A percentile compares a stretch with the other conserved stretches of the same genome.
Conservation (phyloP, 2,113 vertebrate genomes). For the Zosterops borbonicus region DNA sequence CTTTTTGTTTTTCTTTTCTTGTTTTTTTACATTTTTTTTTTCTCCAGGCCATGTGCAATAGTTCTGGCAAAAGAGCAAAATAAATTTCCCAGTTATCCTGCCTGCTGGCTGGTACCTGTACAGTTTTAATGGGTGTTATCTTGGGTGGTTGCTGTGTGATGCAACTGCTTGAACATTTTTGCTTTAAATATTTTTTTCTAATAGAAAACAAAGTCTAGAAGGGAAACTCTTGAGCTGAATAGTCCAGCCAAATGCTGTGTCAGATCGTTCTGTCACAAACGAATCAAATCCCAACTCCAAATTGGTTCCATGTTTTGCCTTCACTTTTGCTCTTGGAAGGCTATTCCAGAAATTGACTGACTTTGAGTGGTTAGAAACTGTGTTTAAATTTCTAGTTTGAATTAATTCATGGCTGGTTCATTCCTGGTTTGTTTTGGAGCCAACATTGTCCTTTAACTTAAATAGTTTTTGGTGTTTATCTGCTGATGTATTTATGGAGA, state of each 20-base stretch:
- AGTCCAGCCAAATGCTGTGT: constrained; percentile 32
- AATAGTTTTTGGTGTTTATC: constrained; percentile 52
- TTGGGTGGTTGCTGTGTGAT: constrained; percentile 15
- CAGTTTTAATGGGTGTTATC: neutral
- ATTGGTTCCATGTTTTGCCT: constrained; percentile 55
- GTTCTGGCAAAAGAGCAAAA: neutral
- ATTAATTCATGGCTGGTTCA: constrained; percentile 45
- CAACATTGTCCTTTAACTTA: constrained; percentile 66
- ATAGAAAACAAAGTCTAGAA: neutral
- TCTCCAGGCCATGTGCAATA: neutral
- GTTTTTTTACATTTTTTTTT: fast-evolving
- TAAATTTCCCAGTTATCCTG: neutral
- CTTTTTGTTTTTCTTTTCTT: neutral
- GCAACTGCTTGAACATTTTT: neutral
- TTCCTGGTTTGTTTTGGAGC: constrained; percentile 53
- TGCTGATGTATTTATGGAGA: constrained; percentile 61
- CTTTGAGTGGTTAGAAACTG: constrained; percentile 31
- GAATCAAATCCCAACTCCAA: constrained; percentile 13
- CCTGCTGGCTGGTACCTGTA: neutral
- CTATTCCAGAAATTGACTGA: constrained; percentile 7
- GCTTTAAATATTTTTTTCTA: neutral
- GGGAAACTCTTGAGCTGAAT: neutral
- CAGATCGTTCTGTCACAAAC: constrained; percentile 33
- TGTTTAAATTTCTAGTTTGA: constrained; percentile 58
- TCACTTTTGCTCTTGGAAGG: constrained; percentile 57